Evolutionary conservation across 2,888 invertebrate species (phyloP), one percentile per base, ranked within the genome.

Genomic region (Unio pictorum): DNA sequence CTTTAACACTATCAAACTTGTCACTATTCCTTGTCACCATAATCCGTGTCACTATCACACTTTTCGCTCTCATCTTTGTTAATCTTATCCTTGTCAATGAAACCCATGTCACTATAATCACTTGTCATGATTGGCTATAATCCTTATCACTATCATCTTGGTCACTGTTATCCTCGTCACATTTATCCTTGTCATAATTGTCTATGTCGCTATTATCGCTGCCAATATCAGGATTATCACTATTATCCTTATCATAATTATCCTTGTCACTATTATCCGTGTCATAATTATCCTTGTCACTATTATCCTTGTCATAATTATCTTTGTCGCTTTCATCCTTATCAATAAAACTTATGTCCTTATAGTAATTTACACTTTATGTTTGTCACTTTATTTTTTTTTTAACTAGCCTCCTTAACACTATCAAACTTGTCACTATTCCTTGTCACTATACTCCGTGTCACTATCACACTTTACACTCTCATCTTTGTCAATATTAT

Each of bases 261-360:
- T 66, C 54, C 18, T 67, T 61, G 28, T 59, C 57, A 5, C 61
- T 57, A 20, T 71, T 56, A 3, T 30, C 30, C 5, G 3, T 64
- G 34, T 68, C 57, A 63, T 56, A 30, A 55, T 71, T 64, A 23
- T 67, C 61, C 18, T 61, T 28, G 17, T 64, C 61, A 26, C 67
- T 56, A 20, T 28, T 17, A 56, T 64, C 64, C 28, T 67, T 55
- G 61, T 67, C 64, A 45, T 55, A 26, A 67, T 67, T 56, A 64
- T 64, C 56, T 60, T 71, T 56, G 45, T 64, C 64, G 18, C 60
- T 60, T 56, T 71, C 55, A 56, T 64, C 61, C n/a, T 23, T 57
- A 18, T 67, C 66, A 34, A 56, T 23, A n/a, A 62, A 30, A 26
- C 45, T 28, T 2, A 18, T 55, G 55, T 57, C 18, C 34, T 63